phyloP scores from a whole-genome alignment of 2,113 vertebrate species.

The Microtus ochrogaster region DNA sequence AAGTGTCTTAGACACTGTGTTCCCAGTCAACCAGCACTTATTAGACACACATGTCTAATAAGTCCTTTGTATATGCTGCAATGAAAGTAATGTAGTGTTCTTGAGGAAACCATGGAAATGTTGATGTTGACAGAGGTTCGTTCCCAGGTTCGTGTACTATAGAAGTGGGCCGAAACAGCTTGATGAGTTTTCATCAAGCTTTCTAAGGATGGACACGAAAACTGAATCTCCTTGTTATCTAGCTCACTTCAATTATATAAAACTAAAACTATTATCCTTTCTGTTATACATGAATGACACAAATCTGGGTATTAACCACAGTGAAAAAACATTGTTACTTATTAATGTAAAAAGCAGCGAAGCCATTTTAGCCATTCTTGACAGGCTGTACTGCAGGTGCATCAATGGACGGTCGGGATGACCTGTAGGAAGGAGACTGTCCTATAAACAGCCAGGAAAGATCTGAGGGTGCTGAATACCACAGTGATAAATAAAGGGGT shows the following conservation, averaged over 20 bases:
- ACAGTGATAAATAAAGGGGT: background rate
- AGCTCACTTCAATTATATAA: background rate
- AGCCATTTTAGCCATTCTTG: background rate
- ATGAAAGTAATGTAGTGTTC: background rate
- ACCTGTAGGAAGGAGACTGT: background rate
- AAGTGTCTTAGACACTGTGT: background rate
- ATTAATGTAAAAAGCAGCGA: background rate
- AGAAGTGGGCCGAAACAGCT: background rate
- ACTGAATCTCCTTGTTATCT: background rate
- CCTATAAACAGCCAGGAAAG: background rate
- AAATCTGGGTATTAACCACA: background rate
- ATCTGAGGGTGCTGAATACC: background rate
- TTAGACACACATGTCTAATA: background rate
- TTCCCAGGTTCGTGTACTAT: background rate
- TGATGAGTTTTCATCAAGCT: background rate
- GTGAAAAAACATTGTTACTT: background rate
- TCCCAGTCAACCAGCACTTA: background rate
- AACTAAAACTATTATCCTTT: background rate
- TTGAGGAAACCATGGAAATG: slow-evolving; percentile 8
- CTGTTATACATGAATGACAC: background rate
- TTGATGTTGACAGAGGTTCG: background rate
- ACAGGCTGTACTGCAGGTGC: background rate
- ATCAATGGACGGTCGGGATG: background rate
- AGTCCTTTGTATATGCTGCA: background rate
- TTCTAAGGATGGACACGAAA: background rate